phyloP scores from a whole-genome alignment of 1,140 invertebrate species.

The Gonatopus flavifemur region DNA sequence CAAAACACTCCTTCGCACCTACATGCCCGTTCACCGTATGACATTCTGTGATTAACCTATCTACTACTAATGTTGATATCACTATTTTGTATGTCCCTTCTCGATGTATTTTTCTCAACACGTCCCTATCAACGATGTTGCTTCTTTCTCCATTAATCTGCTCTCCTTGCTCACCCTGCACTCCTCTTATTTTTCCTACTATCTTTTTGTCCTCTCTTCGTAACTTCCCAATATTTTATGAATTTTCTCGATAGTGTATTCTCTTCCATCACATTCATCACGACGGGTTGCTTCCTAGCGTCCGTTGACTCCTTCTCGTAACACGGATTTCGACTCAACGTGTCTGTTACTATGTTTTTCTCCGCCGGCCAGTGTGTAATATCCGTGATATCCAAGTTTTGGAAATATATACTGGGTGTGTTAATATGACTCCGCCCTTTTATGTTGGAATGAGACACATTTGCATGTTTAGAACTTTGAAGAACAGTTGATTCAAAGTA shows the following conservation, averaged over 20 bases:
- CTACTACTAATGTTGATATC: background rate
- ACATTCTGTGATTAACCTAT: background rate
- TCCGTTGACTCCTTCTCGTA: no score
- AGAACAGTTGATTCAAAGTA: no score
- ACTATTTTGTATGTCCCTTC: background rate
- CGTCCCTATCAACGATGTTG: background rate
- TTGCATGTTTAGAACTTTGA: no score
- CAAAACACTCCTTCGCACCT: conserved; percentile 28
- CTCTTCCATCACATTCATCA: background rate
- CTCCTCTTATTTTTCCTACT: background rate
- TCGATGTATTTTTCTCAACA: background rate
- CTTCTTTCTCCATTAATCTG: no score
- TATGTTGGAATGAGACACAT: no score
- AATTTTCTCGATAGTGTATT: background rate
- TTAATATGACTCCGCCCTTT: no score
- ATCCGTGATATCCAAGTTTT: no score
- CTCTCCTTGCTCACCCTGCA: background rate
- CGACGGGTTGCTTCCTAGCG: no score
- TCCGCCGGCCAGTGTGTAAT: background rate
- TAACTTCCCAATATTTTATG: no score
- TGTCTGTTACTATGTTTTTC: conserved; percentile 5
- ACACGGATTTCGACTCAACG: conserved; percentile 1
- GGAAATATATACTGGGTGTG: no score
- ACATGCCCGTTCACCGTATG: conserved; percentile 37
- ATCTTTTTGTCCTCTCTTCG: no score